Conservation (phyloP, 2,888 invertebrate genomes). For the Ochlodes sylvanus region DNA sequence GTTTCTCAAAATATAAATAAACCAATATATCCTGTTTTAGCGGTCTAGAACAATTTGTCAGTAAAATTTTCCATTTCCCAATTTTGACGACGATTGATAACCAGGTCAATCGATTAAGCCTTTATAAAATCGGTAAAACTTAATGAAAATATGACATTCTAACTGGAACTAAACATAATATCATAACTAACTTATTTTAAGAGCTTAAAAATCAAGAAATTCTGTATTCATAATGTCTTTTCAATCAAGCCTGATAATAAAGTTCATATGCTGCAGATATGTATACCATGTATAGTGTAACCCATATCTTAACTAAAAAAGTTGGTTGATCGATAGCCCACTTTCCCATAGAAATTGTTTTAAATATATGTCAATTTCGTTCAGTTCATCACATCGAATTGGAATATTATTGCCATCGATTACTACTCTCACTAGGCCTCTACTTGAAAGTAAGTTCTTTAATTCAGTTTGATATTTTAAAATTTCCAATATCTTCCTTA, state of each 20-base stretch:
- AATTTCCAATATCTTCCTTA: slow-evolving; percentile 52
- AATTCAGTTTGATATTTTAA: slow-evolving; percentile 54
- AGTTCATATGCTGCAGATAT: too few species aligned
- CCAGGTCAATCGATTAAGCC: too few species aligned
- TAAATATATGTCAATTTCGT: slow-evolving; percentile 49
- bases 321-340: slow-evolving; percentile 3
- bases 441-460: slow-evolving; percentile 33
- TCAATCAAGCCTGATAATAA: too few species aligned
- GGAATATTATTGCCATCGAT: slow-evolving; percentile 60
- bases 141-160: too few species aligned
- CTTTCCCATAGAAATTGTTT: slow-evolving; percentile 41
- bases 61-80: too few species aligned
- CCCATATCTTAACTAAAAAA: background rate
- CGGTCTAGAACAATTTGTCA: too few species aligned
- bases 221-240: background rate
- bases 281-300: too few species aligned
- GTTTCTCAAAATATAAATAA: background rate
- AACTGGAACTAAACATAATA: background rate
- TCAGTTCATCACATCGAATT: slow-evolving; percentile 48
- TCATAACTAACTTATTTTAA: too few species aligned
- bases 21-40: too few species aligned
- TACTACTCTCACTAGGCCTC: slow-evolving; percentile 57
- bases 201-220: too few species aligned
- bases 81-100: too few species aligned
- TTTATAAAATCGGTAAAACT: too few species aligned